These are phyloP conservation scores for Drosophila neotestacea DNA, from an alignment of 2,888 invertebrate species.

Conservation along the genomic window DNA sequence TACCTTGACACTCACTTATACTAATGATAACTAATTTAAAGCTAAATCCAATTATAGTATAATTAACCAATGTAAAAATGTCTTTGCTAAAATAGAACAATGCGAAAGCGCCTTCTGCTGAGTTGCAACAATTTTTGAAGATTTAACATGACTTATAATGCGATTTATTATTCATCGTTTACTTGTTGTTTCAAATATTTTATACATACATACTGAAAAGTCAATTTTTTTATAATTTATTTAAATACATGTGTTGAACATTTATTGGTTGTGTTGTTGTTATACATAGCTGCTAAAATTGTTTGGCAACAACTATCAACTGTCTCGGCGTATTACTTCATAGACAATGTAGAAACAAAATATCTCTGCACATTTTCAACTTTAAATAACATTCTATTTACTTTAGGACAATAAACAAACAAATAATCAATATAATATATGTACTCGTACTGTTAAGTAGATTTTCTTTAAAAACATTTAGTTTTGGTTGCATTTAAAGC, in stretches of 20 bases:
- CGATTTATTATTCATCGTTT: constrained; percentile 63
- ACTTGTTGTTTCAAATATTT: constrained; percentile 54
- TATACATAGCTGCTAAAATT: constrained; percentile 45
- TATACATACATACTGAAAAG: constrained; percentile 54
- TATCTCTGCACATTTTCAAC: constrained; percentile 41
- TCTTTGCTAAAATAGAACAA: neutral
- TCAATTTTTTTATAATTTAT: constrained; percentile 44
- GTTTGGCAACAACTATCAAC: constrained; percentile 37
- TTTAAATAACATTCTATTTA: constrained; percentile 60
- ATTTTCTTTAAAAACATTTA: constrained; percentile 51
- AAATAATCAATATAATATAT: constrained; percentile 51
- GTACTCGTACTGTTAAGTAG: constrained; percentile 24
- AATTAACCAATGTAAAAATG: neutral
- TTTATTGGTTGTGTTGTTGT: constrained; percentile 51
- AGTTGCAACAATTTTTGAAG: neutral
- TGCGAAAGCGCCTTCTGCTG: neutral
- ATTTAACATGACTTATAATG: constrained; percentile 61
- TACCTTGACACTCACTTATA: too few relatives aligned
- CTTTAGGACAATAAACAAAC: constrained; percentile 60
- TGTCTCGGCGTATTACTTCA: constrained; percentile 9
- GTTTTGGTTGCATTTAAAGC: constrained; percentile 64
- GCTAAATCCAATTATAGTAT: neutral
- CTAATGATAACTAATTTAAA: too few relatives aligned
- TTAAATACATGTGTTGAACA: constrained; percentile 63
- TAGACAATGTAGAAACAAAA: constrained; percentile 54